Conservation (phyloP, 2,888 invertebrate genomes). For the Protula sp. region DNA sequence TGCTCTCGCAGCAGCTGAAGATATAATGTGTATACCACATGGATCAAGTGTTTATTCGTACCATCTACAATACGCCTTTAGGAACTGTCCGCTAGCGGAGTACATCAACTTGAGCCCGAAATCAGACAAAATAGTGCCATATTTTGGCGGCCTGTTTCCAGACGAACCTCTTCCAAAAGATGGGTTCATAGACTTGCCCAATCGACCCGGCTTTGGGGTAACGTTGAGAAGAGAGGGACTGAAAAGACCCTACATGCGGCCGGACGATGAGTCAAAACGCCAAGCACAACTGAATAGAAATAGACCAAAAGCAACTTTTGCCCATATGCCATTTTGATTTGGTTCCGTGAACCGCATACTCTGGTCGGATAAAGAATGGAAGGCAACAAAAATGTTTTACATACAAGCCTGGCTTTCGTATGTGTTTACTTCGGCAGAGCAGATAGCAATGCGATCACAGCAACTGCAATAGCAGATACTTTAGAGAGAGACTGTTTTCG, state of each 20-base stretch:
- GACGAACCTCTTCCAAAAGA: conserved; percentile 45
- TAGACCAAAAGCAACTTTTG: conserved; percentile 10
- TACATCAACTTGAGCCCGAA: conserved; percentile 44
- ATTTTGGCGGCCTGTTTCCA: conserved; percentile 44
- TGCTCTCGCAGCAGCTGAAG: conserved; percentile 45
- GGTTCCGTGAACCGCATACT: no score
- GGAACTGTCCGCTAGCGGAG: conserved; percentile 46
- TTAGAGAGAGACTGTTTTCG: no score
- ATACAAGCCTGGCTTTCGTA: no score
- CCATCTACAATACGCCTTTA: conserved; percentile 47
- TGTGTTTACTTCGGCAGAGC: no score
- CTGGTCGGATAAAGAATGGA: no score
- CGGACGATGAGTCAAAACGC: conserved; percentile 29
- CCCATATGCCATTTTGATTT: conserved; percentile 19
- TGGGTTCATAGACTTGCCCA: conserved; percentile 46
- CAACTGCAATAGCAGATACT: no score
- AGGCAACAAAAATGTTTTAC: no score
- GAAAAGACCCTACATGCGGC: conserved; percentile 35
- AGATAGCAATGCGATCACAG: no score
- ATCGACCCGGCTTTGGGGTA: conserved; percentile 46
- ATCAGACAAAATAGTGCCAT: conserved; percentile 41
- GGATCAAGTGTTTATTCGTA: conserved; percentile 49
- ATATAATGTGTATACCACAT: conserved; percentile 44
- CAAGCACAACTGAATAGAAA: conserved; percentile 34
- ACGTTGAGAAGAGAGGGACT: conserved; percentile 35